A percentile compares a stretch with the other conserved stretches of the same genome.
Conservation (phyloP, 2,113 vertebrate species). For the Nestor notabilis region DNA sequence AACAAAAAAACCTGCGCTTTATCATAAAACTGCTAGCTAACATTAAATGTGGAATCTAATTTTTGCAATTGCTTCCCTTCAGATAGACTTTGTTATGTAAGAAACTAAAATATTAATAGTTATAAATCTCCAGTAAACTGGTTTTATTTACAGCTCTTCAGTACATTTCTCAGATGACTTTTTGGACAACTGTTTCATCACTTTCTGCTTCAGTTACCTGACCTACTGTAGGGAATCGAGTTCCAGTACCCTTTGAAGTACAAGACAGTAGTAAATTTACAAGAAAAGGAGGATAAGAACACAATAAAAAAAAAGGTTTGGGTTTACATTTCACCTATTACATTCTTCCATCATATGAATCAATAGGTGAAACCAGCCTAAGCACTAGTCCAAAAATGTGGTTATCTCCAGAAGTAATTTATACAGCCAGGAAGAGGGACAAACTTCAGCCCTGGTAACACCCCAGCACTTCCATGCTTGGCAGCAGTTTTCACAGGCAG, state of each 20-base stretch:
- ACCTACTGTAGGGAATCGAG: neutral
- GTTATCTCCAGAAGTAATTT: neutral
- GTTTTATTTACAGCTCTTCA: neutral
- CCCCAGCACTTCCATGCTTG: neutral
- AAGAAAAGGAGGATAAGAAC: neutral
- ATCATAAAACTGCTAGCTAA: neutral
- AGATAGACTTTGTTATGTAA: neutral
- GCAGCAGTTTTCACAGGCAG: neutral
- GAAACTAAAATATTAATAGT: neutral
- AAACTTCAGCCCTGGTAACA: accelerated
- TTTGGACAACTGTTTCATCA: neutral
- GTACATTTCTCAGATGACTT: neutral
- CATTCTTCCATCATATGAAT: neutral
- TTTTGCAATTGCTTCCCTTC: neutral
- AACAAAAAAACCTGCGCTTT: neutral
- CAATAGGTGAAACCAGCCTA: neutral
- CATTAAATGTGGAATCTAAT: neutral
- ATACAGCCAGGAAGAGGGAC: neutral
- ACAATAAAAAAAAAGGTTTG: neutral
- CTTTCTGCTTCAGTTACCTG: neutral
- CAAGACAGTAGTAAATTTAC: neutral
- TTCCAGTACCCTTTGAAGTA: neutral
- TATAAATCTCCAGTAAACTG: neutral
- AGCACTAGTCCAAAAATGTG: neutral
- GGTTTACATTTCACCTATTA: neutral